Evolutionary conservation across 1,140 invertebrate genomes (phyloP), one percentile per base, ranked within the genome.

Genomic region (Drosophila willistoni): DNA sequence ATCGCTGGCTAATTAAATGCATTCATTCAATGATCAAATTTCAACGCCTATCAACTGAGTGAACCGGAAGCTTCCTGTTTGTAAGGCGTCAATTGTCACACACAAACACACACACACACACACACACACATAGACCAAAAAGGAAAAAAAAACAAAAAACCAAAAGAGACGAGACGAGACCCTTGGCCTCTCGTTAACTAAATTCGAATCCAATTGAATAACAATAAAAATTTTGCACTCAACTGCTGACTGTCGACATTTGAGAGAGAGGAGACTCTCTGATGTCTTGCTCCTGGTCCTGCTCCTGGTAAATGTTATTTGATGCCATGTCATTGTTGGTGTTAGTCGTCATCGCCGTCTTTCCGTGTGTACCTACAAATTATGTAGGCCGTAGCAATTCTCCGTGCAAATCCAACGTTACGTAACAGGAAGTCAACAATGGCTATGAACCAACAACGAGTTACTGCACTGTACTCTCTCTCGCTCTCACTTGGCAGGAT

Each of bases 171-270:
- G 17, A 51, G 44, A 51, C 17, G 17, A 51, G 60, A 59, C 42
- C 13, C 33, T 33, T 47, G 33, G 64, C 63, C 64, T 66, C 39
- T 60, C 65, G 55, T 72, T 65, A 67, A 47, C 76, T 69, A 84
- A 87, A 87, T 85, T 91, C 89, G 84, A 91, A 91, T 90, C 81
- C 89, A 90, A 90, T 90, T 90, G 89, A 90, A 90, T 90, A 79
- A 90, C 89, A 90, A 90, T 90, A 84, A 90, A 90, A 90, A 84
- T 47, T 63, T 63, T 73, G 74, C 82, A 81, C 73, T 74, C 69
- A 70, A 63, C 64, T 71, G 68, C 67, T 54, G 63, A 42, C 44
- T 17, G 44, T 47, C 17, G 44, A 47, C 14, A 3, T 9, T 36
- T 36, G 34, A 36, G 34, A 36, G 34, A 7, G 7, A 9, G 7